Conservation (phyloP, 2,797 vertebrate species). For the Cryptoprocta ferox region DNA sequence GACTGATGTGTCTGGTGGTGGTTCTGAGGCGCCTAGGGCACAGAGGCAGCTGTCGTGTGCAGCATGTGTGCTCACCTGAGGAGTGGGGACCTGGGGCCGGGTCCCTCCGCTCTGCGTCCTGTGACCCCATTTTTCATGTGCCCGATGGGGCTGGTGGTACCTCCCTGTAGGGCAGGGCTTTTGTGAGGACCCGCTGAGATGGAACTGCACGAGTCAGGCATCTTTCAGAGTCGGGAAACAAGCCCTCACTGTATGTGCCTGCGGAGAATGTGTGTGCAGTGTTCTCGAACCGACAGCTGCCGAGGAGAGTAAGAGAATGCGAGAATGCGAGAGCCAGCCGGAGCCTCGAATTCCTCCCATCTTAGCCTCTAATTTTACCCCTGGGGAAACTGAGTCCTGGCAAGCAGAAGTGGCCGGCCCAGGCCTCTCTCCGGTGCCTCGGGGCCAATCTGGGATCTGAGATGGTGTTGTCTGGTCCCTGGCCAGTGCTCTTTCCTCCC, state of each 20-base stretch:
- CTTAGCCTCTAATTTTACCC: not conserved
- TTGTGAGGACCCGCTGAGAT: not conserved
- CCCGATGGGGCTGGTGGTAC: not conserved
- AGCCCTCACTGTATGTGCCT: fast-evolving
- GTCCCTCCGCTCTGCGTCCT: not conserved
- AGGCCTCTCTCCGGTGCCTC: not conserved
- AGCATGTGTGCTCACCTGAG: fast-evolving
- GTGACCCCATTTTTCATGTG: not conserved
- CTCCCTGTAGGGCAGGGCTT: not conserved
- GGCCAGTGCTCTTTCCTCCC: not conserved
- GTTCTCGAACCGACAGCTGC: not conserved
- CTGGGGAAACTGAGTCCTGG: not conserved
- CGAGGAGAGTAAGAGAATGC: not conserved
- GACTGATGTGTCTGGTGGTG: not conserved
- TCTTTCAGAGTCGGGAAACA: not conserved
- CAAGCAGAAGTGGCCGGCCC: too few relatives aligned
- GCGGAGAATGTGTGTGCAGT: fast-evolving
- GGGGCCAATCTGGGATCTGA: not conserved
- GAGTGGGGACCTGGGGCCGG: too few relatives aligned
- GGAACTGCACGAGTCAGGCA: not conserved
- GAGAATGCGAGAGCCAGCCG: not conserved
- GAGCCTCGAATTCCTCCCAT: not conserved
- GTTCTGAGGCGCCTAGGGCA: fast-evolving
- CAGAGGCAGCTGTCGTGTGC: not conserved
- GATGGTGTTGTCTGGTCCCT: not conserved